Evolutionary conservation across 2,888 invertebrate genomes (phyloP).

Genomic region (Luffia ferchaultella): DNA sequence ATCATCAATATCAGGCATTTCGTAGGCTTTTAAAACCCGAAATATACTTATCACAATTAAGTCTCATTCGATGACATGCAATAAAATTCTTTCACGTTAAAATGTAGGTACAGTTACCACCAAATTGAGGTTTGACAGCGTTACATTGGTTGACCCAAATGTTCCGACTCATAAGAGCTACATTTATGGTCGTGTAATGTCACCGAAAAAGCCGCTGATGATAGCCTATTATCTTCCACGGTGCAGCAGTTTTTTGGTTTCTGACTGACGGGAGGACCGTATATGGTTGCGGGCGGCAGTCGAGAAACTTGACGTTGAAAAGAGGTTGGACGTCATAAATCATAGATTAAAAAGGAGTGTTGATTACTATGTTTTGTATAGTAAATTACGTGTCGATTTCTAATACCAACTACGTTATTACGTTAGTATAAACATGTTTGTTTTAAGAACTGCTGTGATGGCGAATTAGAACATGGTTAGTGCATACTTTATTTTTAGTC

Average conservation of each 20-base stretch:
- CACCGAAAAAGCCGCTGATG: neutral
- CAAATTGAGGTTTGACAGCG: neutral
- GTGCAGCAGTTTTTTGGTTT: neutral
- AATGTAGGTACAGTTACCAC: neutral
- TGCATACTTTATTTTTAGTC: too few relatives aligned
- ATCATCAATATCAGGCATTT: too few relatives aligned
- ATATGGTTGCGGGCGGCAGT: neutral
- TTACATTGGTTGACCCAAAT: neutral
- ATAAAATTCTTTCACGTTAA: neutral
- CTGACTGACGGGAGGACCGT: neutral
- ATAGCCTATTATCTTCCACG: neutral
- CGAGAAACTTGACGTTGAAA: neutral
- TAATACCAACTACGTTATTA: neutral
- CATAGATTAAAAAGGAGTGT: neutral
- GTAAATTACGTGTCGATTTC: neutral
- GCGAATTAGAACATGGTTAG: too few relatives aligned
- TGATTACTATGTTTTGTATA: neutral
- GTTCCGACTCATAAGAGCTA: neutral
- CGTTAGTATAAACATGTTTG: neutral
- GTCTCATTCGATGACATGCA: too few relatives aligned
- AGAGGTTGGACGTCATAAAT: neutral
- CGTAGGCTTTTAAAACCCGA: too few relatives aligned
- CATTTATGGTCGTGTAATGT: neutral
- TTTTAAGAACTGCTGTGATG: too few relatives aligned
- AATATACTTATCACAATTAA: too few relatives aligned